These are phyloP conservation scores for Ornithorhynchus anatinus DNA, from an alignment of 2,113 vertebrate species.

Conservation along the genomic window DNA sequence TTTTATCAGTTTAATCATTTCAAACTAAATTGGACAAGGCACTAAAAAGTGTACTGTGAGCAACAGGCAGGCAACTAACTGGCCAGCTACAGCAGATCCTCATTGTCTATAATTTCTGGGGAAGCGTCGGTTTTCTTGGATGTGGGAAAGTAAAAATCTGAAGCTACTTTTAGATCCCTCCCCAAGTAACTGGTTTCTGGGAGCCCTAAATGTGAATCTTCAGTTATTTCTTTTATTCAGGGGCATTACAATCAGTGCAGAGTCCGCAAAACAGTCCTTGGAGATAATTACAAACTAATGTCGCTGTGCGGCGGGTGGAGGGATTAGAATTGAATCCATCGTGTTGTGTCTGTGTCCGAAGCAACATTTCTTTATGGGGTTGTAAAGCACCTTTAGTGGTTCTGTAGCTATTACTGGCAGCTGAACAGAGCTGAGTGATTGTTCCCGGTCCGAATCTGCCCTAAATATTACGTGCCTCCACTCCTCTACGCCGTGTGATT, in stretches of 20 bases:
- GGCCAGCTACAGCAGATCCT: background rate
- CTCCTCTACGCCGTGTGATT: background rate
- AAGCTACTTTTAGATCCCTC: slow-evolving; percentile 1
- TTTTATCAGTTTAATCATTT: background rate
- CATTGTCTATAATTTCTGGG: background rate
- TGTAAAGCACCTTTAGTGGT: background rate
- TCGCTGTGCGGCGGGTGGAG: background rate
- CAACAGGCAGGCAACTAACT: background rate
- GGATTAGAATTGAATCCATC: background rate
- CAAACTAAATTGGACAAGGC: background rate
- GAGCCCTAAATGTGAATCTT: background rate
- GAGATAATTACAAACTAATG: slow-evolving; percentile 1
- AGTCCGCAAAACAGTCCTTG: background rate
- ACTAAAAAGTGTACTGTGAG: background rate
- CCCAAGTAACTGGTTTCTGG: background rate
- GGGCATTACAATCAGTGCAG: background rate
- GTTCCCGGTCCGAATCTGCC: rapidly evolving
- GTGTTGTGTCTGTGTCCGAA: background rate
- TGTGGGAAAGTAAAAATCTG: slow-evolving; percentile 23
- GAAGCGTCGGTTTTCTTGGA: slow-evolving; percentile 4
- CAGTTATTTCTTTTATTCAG: background rate
- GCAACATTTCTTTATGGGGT: background rate
- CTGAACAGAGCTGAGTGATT: background rate
- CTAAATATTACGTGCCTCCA: background rate
- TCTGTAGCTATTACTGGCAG: no score